These are phyloP conservation scores for Uloborus diversus DNA, from an alignment of 1,140 invertebrate genomes.

Conservation along the genomic window DNA sequence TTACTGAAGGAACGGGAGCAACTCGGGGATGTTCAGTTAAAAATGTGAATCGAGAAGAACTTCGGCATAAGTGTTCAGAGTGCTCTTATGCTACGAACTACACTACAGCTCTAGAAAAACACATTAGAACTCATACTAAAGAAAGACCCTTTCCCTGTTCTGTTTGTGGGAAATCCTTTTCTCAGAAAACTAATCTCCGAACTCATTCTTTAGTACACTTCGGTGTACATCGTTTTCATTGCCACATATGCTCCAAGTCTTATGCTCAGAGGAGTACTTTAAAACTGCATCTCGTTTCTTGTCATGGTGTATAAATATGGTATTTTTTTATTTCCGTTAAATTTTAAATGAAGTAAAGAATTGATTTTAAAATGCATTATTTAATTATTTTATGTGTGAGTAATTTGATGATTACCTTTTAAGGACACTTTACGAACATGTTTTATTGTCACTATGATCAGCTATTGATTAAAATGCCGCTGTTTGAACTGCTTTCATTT, in stretches of 20 bases:
- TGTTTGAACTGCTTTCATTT: too few species aligned
- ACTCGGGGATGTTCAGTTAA: too few species aligned
- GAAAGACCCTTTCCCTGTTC: conserved; percentile 12
- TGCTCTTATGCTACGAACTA: conserved; percentile 20
- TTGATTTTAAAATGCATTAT: too few species aligned
- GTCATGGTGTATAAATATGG: too few species aligned
- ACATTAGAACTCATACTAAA: not conserved
- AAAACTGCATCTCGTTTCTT: not conserved
- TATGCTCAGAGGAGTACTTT: conserved; percentile 18
- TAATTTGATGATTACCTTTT: too few species aligned
- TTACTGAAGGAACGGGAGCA: too few species aligned
- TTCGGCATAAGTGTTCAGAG: not conserved
- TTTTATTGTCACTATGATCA: too few species aligned
- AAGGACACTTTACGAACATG: too few species aligned
- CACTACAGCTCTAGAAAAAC: not conserved
- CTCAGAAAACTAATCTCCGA: not conserved
- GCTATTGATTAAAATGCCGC: too few species aligned
- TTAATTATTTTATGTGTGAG: too few species aligned
- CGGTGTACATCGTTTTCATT: not conserved
- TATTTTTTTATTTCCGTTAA: too few species aligned
- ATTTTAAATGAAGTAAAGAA: too few species aligned
- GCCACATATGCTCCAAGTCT: not conserved
- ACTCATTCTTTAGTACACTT: not conserved
- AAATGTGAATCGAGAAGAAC: not conserved
- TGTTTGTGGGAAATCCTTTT: not conserved